phyloP scores from a whole-genome alignment of 2,113 vertebrate species.

The Indicator indicator region DNA sequence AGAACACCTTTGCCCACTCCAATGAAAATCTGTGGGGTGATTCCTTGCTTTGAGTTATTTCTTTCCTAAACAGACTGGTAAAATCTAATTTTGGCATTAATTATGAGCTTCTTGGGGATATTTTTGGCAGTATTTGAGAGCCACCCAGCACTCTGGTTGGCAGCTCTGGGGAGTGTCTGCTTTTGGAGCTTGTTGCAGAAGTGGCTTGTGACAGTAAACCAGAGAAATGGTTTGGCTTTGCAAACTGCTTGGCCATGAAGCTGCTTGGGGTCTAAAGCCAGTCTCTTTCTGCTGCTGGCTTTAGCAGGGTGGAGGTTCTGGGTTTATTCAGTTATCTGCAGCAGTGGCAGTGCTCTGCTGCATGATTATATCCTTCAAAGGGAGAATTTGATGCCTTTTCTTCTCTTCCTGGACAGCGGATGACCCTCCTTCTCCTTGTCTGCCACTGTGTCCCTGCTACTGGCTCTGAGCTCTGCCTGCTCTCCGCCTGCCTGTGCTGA shows the following conservation, averaged over 20 bases:
- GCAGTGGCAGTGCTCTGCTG: background rate
- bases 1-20: background rate
- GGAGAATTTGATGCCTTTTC: background rate
- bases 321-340: background rate
- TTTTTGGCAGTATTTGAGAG: background rate
- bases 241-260: background rate
- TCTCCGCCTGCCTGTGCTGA: background rate
- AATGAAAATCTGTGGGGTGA: background rate
- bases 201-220: background rate
- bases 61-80: background rate
- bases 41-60: background rate
- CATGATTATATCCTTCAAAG: background rate
- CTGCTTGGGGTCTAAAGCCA: background rate
- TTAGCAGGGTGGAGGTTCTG: constrained; percentile 16
- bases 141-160: background rate
- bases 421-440: background rate
- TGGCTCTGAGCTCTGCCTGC: background rate
- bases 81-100: background rate
- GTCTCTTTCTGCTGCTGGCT: background rate
- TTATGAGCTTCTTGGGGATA: background rate
- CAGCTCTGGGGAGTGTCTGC: background rate
- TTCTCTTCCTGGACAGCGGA: background rate
- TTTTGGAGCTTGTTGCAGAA: background rate
- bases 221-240: background rate
- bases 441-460: background rate